Evolutionary conservation across 2,888 invertebrate species (phyloP).

Genomic region (Galerucella nymphaeae): DNA sequence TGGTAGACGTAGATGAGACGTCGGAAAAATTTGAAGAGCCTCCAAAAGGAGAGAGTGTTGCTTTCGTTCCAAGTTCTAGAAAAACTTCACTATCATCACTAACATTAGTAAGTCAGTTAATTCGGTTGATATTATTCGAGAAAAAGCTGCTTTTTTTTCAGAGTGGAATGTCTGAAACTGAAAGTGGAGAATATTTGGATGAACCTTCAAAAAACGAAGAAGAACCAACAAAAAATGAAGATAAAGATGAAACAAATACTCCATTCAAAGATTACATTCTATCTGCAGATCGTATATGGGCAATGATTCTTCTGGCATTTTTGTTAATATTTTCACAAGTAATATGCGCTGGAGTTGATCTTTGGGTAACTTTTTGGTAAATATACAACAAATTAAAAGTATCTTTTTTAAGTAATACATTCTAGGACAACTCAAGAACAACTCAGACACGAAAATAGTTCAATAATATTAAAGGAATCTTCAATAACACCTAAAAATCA

Average conservation of each 20-base stretch:
- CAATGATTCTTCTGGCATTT: slow-evolving; percentile 35
- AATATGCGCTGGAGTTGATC: slow-evolving; percentile 56
- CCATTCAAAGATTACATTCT: slow-evolving; percentile 55
- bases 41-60: not conserved
- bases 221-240: slow-evolving; percentile 38
- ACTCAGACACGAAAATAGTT: slow-evolving; percentile 1
- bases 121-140: too few relatives aligned
- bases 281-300: slow-evolving; percentile 49
- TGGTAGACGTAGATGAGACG: slow-evolving; percentile 12
- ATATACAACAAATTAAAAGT: slow-evolving; percentile 13
- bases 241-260: slow-evolving; percentile 35
- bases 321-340: slow-evolving; percentile 54
- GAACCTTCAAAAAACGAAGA: not conserved
- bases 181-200: not conserved
- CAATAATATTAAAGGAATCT: not conserved
- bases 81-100: not conserved
- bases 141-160: not conserved
- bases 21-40: slow-evolving; percentile 12
- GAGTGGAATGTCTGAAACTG: not conserved
- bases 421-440: slow-evolving; percentile 24
- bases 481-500: not conserved
- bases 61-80: not conserved
- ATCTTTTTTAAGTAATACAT: not conserved
- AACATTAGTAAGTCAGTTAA: not conserved
- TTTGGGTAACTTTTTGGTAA: slow-evolving; percentile 60